Evolutionary conservation across 2,113 vertebrate species (phyloP).

Genomic region (Psittacara wagleri): DNA sequence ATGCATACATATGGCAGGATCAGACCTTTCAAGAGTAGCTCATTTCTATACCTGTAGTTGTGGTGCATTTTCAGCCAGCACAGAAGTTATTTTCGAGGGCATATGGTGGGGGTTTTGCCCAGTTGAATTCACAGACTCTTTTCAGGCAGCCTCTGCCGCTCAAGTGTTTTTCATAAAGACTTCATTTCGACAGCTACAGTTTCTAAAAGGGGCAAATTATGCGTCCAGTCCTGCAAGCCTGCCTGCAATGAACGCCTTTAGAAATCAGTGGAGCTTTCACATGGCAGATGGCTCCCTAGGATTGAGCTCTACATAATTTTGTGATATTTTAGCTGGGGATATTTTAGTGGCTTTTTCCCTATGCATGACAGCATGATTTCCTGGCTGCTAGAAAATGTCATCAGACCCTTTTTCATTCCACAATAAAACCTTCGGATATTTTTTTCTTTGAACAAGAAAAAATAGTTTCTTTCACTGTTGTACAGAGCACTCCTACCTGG

Average conservation of each 20-base stretch:
- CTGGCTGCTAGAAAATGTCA: constrained; percentile 60
- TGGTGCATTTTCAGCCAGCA: not conserved
- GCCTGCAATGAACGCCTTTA: not conserved
- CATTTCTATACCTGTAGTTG: not conserved
- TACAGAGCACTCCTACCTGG: not conserved
- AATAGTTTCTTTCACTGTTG: not conserved
- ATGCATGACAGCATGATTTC: constrained; percentile 57
- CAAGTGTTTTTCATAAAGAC: not conserved
- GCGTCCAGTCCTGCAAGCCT: constrained; percentile 50
- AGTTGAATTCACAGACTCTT: not conserved
- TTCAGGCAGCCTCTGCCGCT: not conserved
- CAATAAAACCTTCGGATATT: not conserved
- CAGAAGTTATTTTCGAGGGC: not conserved
- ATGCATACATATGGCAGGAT: not conserved
- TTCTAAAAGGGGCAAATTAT: constrained; percentile 60
- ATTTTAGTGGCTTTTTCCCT: constrained; percentile 63
- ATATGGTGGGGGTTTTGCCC: not conserved
- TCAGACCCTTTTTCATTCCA: constrained; percentile 40
- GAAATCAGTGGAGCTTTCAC: constrained; percentile 58
- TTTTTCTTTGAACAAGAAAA: not conserved
- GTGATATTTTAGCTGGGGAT: constrained; percentile 53
- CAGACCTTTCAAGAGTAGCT: not conserved
- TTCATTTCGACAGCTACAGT: not conserved
- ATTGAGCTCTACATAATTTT: constrained; percentile 61
- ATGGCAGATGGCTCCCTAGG: constrained; percentile 61